Evolutionary conservation across 1,140 invertebrate genomes (phyloP), one percentile per base, ranked within the genome.

Genomic region (Adoxophyes honmai): DNA sequence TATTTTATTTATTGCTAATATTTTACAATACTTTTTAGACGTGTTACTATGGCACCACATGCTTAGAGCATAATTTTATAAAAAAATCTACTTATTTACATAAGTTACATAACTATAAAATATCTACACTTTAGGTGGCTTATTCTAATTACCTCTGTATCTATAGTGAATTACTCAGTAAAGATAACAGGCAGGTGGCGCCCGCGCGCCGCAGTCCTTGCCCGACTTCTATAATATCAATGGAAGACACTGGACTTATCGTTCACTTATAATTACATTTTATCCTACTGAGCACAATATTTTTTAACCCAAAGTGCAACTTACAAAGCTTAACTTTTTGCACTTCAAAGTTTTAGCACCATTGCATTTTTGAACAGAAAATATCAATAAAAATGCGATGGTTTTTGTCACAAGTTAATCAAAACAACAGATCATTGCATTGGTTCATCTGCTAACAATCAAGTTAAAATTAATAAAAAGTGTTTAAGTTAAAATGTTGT

Each of bases 1-100:
- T 48, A 53, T 38, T 59, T 16, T 61, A 66, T 58, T 33, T 58
- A 62, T 35, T 65, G 63, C 44, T 72, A 56, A 48, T 66, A 65
- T 70, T 75, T 77, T 70, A 72, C 69, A 81, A 78, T 80, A 85
- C 68, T 78, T 71, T 68, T 74, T 73, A 80, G 75, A 76, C 79
- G 75, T 78, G 73, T 83, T 76, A 78, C 74, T 88, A 88, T 88
- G 85, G 85, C 85, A 88, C 85, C 77, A 77, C 74, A 85, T 85
- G 83, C 85, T 85, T 84, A 81, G 34, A 88, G 81, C 81, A 86
- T 70, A 53, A 39, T 42, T 33, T 52, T 55, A 52, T 55, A 54
- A 14, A 51, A 34, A 38, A 61, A 64, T 60, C 39, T 68, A 67
- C 57, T 76, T 60, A 77, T 66, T 18, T 68, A 70, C 78, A 80